These are phyloP conservation scores for Pseudomyrmex pallidus DNA, from an alignment of 1,140 invertebrate species.

Conservation along the genomic window DNA sequence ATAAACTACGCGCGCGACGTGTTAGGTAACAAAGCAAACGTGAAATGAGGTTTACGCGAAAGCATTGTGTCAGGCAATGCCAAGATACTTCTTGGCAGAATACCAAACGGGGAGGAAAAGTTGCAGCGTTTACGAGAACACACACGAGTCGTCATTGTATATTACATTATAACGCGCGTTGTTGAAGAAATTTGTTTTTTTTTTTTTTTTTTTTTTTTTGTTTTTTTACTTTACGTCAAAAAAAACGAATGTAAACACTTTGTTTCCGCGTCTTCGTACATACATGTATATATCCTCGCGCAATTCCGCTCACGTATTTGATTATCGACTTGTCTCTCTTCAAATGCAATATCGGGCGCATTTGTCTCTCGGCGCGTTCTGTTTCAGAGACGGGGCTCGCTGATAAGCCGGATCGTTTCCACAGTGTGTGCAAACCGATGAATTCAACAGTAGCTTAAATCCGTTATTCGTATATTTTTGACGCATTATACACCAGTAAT, in stretches of 20 bases:
- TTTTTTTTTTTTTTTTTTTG: background rate
- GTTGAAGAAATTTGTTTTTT: background rate
- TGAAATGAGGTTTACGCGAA: slow-evolving; percentile 21
- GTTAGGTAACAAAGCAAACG: slow-evolving; percentile 23
- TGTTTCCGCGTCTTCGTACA: slow-evolving; percentile 9
- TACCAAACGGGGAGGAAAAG: background rate
- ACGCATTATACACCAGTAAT: slow-evolving; percentile 6
- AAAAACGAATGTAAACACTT: slow-evolving; percentile 10
- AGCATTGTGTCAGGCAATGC: slow-evolving; percentile 26
- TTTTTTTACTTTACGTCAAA: slow-evolving; percentile 30
- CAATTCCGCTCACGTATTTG: slow-evolving; percentile 52
- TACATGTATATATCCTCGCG: too few relatives aligned
- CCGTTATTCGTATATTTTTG: slow-evolving; percentile 22
- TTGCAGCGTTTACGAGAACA: slow-evolving; percentile 11
- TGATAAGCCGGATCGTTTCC: slow-evolving; percentile 4
- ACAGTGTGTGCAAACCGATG: slow-evolving; percentile 8
- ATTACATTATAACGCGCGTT: slow-evolving; percentile 10
- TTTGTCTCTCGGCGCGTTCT: slow-evolving; percentile 20
- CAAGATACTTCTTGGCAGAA: slow-evolving; percentile 27
- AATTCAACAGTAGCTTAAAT: slow-evolving; percentile 36
- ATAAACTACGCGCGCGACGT: background rate
- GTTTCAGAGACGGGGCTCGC: background rate
- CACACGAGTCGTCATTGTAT: slow-evolving; percentile 9
- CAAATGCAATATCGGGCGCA: slow-evolving; percentile 32
- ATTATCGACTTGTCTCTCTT: slow-evolving; percentile 54